These are phyloP conservation scores for Cephus spinipes DNA, from an alignment of 2,888 invertebrate species.

Conservation along the genomic window DNA sequence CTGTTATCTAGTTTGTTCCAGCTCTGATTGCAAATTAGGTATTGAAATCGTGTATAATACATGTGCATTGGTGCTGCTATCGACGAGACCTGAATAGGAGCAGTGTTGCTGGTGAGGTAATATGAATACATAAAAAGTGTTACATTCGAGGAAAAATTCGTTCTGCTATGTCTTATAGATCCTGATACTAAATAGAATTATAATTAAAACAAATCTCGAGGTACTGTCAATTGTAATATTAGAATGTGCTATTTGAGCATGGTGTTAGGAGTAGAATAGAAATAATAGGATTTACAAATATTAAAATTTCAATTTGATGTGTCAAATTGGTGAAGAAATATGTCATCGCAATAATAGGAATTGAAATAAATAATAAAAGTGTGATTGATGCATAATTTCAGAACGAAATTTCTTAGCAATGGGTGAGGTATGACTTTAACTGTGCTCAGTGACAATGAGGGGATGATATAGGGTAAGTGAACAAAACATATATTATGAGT, in stretches of 20 bases:
- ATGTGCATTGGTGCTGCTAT: constrained; percentile 39
- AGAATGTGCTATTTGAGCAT: neutral
- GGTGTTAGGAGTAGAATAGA: neutral
- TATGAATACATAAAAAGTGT: constrained; percentile 6
- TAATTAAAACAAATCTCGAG: neutral
- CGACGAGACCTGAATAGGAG: constrained; percentile 4
- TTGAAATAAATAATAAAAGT: neutral
- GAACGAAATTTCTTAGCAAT: neutral
- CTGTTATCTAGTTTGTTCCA: constrained; percentile 1
- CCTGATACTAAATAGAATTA: neutral
- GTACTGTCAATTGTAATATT: neutral
- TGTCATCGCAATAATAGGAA: neutral
- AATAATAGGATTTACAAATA: neutral
- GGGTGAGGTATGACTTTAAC: neutral
- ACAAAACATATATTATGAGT: neutral
- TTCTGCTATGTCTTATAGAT: constrained; percentile 1
- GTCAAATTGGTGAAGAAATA: neutral
- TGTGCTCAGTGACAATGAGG: neutral
- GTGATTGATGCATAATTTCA: neutral
- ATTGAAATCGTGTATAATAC: constrained; percentile 39
- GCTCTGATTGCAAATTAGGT: neutral
- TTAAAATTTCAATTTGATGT: neutral
- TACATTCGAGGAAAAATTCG: constrained; percentile 2
- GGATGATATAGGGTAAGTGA: neutral
- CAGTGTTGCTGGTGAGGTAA: constrained; percentile 7